Conservation (phyloP, 64 coral and sea anemone species). For the Pocillopora damicornis region DNA sequence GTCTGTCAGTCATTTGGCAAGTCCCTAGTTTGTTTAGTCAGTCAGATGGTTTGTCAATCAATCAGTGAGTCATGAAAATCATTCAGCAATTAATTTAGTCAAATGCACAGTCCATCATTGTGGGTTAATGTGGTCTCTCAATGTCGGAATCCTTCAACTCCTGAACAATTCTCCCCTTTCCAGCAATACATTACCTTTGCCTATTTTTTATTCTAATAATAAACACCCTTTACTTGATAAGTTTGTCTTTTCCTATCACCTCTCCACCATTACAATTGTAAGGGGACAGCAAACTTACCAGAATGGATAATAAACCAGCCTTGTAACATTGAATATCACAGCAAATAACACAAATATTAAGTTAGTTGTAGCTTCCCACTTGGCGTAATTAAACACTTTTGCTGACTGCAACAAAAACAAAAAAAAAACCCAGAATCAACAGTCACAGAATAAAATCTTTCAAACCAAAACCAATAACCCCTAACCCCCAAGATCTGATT, state of each 20-base stretch:
- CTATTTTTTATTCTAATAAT: no score
- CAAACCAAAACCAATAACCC: background rate
- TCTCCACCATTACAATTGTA: no score
- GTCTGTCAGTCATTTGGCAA: no score
- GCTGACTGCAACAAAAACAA: conserved; percentile 61
- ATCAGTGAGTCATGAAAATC: background rate
- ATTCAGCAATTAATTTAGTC: background rate
- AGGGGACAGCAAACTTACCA: conserved; percentile 51
- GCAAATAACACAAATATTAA: conserved; percentile 70
- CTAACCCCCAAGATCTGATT: no score
- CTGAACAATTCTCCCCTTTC: background rate
- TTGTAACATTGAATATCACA: conserved; percentile 59
- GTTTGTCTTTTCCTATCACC: no score
- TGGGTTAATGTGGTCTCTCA: no score
- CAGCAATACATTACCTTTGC: background rate
- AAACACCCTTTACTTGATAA: no score
- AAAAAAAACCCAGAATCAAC: background rate
- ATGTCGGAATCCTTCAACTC: no score
- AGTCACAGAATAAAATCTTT: background rate
- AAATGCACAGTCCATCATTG: no score
- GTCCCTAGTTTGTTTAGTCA: background rate
- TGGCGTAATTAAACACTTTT: conserved; percentile 84
- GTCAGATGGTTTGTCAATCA: background rate
- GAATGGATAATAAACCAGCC: conserved; percentile 78
- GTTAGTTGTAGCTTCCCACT: conserved; percentile 59